Conservation (phyloP, 2,888 invertebrate genomes). For the Ischnus inquisitorius region DNA sequence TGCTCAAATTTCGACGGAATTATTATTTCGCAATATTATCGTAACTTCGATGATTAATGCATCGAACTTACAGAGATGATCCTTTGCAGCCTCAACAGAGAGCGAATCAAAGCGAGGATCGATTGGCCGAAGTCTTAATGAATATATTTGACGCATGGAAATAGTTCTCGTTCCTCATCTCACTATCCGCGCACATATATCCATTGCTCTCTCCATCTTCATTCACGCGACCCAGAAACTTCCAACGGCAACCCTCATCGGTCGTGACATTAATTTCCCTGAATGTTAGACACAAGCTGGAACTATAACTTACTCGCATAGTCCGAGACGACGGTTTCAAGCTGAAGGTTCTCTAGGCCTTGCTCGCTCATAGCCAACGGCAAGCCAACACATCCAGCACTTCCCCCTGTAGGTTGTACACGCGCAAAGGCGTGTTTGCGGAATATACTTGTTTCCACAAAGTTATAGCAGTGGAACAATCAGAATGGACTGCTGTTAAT, state of each 20-base stretch:
- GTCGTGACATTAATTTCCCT: constrained; percentile 49
- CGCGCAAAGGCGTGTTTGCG: constrained; percentile 18
- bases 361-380: constrained; percentile 1
- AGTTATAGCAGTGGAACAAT: constrained; percentile 29
- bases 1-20: background rate
- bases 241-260: constrained; percentile 23
- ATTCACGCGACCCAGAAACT: constrained; percentile 39
- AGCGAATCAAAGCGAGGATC: constrained; percentile 11
- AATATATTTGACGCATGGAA: constrained; percentile 17
- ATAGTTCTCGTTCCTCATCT: constrained; percentile 14
- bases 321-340: constrained; percentile 35
- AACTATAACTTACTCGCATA: constrained; percentile 37
- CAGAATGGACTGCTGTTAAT: constrained; percentile 41
- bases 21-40: too few species aligned
- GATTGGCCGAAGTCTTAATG: constrained; percentile 13
- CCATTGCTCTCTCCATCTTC: constrained; percentile 12
- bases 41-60: background rate
- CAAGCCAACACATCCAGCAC: background rate
- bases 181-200: background rate
- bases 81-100: background rate
- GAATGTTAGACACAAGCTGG: constrained; percentile 36
- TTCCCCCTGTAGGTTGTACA: background rate
- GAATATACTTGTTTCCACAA: constrained; percentile 35
- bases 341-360: constrained; percentile 16
- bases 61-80: background rate